Conservation (phyloP, 2,797 vertebrate genomes). For the Pachyuromys duprasi region DNA sequence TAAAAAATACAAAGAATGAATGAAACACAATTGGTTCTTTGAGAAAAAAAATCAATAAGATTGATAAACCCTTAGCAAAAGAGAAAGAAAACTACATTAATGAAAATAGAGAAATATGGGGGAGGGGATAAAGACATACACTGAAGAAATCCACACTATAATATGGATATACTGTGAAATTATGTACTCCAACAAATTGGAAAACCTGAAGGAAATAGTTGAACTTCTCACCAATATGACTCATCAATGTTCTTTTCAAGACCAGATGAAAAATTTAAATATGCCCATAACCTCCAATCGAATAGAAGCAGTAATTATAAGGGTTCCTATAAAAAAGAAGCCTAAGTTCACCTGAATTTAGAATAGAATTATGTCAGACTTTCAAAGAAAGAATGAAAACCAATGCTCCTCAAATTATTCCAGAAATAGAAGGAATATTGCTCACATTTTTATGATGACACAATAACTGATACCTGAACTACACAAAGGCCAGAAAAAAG, state of each 20-base stretch:
- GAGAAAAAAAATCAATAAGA: neutral
- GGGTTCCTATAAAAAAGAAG: neutral
- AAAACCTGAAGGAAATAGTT: neutral
- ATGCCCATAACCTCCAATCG: neutral
- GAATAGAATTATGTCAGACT: neutral
- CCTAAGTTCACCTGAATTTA: too few relatives aligned
- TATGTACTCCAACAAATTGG: neutral
- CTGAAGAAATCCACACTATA: neutral
- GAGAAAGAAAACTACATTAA: neutral
- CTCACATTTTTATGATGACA: neutral
- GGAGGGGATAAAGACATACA: neutral
- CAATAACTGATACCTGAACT: neutral
- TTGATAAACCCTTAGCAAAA: neutral
- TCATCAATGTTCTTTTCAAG: neutral
- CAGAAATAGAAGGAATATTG: neutral
- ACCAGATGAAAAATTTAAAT: neutral
- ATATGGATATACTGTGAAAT: neutral
- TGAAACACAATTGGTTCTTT: neutral
- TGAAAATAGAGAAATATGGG: neutral
- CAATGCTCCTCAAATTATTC: neutral
- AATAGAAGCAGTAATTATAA: neutral
- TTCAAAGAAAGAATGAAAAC: neutral
- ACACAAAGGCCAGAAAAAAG: neutral
- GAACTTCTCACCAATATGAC: neutral
- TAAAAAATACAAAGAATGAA: neutral